Evolutionary conservation across 1,140 invertebrate species (phyloP).

Genomic region (Nasonia giraulti): DNA sequence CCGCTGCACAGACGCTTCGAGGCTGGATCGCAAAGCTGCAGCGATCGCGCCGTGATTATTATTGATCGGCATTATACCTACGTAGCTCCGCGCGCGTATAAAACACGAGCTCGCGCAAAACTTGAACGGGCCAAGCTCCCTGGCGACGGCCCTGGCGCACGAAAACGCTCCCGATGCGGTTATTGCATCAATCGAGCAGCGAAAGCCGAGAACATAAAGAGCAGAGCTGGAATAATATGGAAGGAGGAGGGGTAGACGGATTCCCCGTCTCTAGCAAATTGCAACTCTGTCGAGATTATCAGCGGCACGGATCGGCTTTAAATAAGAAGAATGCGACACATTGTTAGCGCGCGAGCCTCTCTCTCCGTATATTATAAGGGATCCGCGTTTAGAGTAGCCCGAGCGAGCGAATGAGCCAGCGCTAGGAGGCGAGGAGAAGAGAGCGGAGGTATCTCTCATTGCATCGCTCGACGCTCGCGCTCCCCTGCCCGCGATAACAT

Average conservation of each 20-base stretch:
- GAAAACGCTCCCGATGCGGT: not conserved
- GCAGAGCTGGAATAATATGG: conserved; percentile 32
- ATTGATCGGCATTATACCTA: too few species aligned
- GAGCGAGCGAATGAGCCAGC: conserved; percentile 1
- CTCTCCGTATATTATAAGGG: conserved; percentile 29
- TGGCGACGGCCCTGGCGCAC: too few species aligned
- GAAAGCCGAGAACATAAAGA: not conserved
- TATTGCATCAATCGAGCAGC: not conserved
- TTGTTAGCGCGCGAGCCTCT: conserved; percentile 58
- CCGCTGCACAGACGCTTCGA: not conserved
- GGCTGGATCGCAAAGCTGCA: not conserved
- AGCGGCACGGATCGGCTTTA: conserved; percentile 62
- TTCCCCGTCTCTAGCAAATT: conserved; percentile 63
- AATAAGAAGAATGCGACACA: conserved; percentile 66
- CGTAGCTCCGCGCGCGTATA: too few species aligned
- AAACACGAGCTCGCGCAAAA: not conserved
- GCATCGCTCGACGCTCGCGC: conserved; percentile 58
- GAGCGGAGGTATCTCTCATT: conserved; percentile 64
- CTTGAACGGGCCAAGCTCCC: too few species aligned
- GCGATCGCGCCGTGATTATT: not conserved
- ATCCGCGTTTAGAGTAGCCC: conserved; percentile 9
- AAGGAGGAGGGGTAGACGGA: conserved; percentile 49
- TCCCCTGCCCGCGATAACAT: conserved; percentile 58
- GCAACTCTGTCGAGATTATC: conserved; percentile 68
- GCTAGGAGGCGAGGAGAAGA: conserved; percentile 48